Evolutionary conservation across 2,113 vertebrate species (phyloP).

Genomic region (Pseudorasbora parva): DNA sequence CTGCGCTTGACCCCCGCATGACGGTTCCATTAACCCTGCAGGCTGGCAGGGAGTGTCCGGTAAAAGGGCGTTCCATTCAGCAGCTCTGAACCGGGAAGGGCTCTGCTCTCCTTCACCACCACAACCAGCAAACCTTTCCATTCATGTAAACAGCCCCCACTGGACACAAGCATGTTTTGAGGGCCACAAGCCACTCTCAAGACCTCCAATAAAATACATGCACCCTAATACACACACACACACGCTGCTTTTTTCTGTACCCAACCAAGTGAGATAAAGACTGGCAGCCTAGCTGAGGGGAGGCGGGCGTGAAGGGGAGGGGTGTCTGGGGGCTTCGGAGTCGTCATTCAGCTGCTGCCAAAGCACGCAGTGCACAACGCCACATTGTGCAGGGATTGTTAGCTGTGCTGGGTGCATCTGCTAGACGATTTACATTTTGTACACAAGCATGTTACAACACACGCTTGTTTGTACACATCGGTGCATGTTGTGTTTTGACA

Average conservation of each 20-base stretch:
- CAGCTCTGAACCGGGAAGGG: constrained; percentile 30
- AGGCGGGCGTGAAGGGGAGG: constrained; percentile 55
- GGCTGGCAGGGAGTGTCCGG: constrained; percentile 68
- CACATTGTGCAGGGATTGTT: constrained; percentile 52
- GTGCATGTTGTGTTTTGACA: neutral
- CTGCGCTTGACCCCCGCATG: constrained; percentile 86
- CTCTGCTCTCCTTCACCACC: constrained; percentile 54
- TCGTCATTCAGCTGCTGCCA: constrained; percentile 61
- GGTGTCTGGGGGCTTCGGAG: constrained; percentile 42
- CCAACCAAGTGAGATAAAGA: constrained; percentile 83
- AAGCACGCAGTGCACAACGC: constrained; percentile 50
- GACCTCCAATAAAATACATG: constrained; percentile 59
- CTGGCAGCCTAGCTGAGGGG: constrained; percentile 74
- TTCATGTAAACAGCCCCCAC: constrained; percentile 67
- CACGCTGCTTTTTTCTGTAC: constrained; percentile 75
- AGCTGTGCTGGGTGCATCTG: constrained; percentile 39
- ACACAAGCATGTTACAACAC: constrained; percentile 9
- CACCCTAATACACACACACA: constrained; percentile 60
- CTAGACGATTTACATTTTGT: constrained; percentile 34
- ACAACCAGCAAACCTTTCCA: constrained; percentile 65
- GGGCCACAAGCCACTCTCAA: constrained; percentile 50
- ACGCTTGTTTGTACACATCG: constrained; percentile 41
- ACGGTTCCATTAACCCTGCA: constrained; percentile 76
- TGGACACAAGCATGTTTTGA: constrained; percentile 61
- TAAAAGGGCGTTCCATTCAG: constrained; percentile 79